A percentile compares a stretch with the other conserved stretches of the same genome.
These are phyloP conservation scores for Drosophila triauraria DNA, from an alignment of 1,140 invertebrate species.

Conservation along the genomic window DNA sequence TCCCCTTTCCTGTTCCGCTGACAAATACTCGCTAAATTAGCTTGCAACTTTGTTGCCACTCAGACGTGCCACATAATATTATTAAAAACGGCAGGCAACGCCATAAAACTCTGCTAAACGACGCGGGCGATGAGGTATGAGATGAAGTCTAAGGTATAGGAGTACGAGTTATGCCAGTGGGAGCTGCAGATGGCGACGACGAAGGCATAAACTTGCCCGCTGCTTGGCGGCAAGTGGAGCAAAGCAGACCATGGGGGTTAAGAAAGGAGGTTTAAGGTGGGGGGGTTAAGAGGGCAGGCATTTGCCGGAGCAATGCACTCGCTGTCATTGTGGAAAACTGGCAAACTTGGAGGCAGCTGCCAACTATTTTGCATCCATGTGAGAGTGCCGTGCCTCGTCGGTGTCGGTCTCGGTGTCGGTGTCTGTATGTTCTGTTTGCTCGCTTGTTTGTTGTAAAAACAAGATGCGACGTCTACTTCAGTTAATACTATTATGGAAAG, in stretches of 20 bases:
- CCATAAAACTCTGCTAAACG: constrained; percentile 46
- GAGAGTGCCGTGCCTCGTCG: constrained; percentile 27
- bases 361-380: constrained; percentile 78
- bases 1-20: neutral
- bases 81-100: constrained; percentile 52
- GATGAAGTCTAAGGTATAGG: neutral
- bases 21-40: constrained; percentile 38
- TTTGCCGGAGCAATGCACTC: constrained; percentile 41
- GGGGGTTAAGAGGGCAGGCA: neutral
- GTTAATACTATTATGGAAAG: constrained; percentile 50
- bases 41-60: constrained; percentile 63
- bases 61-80: constrained; percentile 76
- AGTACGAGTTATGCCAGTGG: constrained; percentile 24
- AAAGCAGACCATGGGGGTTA: constrained; percentile 46
- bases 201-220: constrained; percentile 76
- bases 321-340: constrained; percentile 53
- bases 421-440: constrained; percentile 11
- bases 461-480: constrained; percentile 32
- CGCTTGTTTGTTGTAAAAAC: constrained; percentile 34
- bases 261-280: constrained; percentile 25
- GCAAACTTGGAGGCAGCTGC: constrained; percentile 67
- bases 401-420: neutral
- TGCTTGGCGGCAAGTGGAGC: constrained; percentile 74
- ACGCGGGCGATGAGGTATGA: constrained; percentile 7
- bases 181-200: constrained; percentile 44